These are phyloP conservation scores for Tapirus indicus DNA, from an alignment of 2,797 vertebrate genomes.

Conservation along the genomic window DNA sequence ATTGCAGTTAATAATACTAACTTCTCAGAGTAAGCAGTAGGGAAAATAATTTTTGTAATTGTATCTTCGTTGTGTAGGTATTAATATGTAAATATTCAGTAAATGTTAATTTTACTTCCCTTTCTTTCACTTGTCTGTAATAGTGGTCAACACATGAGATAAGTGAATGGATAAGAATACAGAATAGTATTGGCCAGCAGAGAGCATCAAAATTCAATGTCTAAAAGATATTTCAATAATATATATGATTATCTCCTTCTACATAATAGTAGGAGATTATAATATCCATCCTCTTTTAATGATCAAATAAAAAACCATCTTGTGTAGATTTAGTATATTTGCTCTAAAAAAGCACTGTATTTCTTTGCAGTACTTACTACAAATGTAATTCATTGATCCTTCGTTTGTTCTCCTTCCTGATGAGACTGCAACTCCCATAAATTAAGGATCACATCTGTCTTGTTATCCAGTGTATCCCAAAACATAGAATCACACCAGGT, in stretches of 20 bases:
- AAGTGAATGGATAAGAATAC: conserved; percentile 1
- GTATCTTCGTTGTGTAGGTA: neutral
- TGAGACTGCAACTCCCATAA: neutral
- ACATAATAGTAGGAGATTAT: neutral
- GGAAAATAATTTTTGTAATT: neutral
- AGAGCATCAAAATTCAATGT: neutral
- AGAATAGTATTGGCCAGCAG: neutral
- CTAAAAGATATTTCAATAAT: neutral
- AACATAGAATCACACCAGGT: neutral
- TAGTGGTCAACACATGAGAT: neutral
- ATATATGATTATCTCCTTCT: neutral
- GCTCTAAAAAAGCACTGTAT: neutral
- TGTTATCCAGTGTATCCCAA: neutral
- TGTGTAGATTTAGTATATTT: neutral
- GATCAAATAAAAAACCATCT: neutral
- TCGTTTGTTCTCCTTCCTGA: neutral
- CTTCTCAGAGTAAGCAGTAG: neutral
- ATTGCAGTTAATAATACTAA: neutral
- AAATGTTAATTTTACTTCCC: neutral
- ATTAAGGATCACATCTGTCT: neutral
- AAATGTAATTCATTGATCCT: neutral
- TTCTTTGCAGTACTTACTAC: neutral
- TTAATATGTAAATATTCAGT: neutral
- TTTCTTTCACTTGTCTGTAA: neutral
- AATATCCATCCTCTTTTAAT: neutral